phyloP scores from a whole-genome alignment of 2,888 invertebrate species.

The Leucania comma region DNA sequence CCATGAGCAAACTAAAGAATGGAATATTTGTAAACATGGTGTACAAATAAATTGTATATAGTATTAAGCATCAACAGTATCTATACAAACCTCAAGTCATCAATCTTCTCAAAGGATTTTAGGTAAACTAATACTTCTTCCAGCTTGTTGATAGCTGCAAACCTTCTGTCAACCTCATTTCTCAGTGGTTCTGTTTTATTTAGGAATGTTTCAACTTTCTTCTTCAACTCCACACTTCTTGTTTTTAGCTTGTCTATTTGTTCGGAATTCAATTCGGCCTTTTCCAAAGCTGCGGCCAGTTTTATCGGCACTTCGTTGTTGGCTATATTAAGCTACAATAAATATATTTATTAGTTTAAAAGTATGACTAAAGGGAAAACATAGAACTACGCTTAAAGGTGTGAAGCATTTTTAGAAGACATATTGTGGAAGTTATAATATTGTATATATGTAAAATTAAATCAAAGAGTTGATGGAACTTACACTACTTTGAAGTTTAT shows the following conservation, averaged over 20 bases:
- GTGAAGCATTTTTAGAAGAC: not conserved
- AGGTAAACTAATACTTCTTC: slow-evolving; percentile 92
- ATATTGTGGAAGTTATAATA: not conserved
- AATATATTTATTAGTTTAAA: not conserved
- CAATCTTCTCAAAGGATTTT: slow-evolving; percentile 93
- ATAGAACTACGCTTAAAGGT: not conserved
- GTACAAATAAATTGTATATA: no score
- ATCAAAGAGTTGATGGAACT: slow-evolving; percentile 57
- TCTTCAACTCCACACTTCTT: slow-evolving; percentile 84
- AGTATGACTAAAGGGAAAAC: not conserved
- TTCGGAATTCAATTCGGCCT: slow-evolving; percentile 90
- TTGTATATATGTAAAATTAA: not conserved
- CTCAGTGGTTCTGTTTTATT: slow-evolving; percentile 83
- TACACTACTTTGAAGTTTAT: slow-evolving; percentile 79
- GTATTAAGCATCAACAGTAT: not conserved
- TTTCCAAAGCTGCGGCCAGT: slow-evolving; percentile 91
- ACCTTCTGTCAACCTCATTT: slow-evolving; percentile 83
- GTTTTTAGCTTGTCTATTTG: slow-evolving; percentile 86
- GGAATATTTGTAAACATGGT: no score
- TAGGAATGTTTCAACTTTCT: slow-evolving; percentile 82
- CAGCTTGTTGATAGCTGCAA: slow-evolving; percentile 88
- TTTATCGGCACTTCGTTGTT: slow-evolving; percentile 92
- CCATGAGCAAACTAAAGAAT: no score
- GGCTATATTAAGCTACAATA: slow-evolving; percentile 91
- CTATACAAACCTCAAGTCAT: slow-evolving; percentile 92